These are phyloP conservation scores for Anolis apletophallus DNA, from an alignment of 2,797 vertebrate species.

Conservation along the genomic window DNA sequence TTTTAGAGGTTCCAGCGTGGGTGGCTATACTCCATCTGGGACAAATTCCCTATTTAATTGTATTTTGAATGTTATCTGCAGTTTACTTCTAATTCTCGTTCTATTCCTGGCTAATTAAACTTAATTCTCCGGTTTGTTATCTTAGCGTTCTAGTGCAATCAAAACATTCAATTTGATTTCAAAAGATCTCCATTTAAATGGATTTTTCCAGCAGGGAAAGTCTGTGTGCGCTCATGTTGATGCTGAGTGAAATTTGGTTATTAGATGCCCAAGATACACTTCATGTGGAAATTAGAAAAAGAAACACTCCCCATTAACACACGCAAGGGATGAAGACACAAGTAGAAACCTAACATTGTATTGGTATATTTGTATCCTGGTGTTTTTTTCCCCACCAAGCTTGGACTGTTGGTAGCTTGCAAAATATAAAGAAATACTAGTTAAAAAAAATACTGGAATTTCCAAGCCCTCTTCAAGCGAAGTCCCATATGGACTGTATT, in stretches of 20 bases:
- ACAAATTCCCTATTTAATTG: background rate
- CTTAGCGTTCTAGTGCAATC: background rate
- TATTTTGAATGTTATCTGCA: background rate
- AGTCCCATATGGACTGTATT: too few relatives aligned
- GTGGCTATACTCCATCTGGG: background rate
- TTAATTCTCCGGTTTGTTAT: background rate
- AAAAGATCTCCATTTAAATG: background rate
- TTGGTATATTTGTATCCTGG: too few relatives aligned
- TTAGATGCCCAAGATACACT: background rate
- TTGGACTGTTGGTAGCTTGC: too few relatives aligned
- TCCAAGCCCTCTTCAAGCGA: too few relatives aligned
- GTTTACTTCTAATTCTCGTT: background rate
- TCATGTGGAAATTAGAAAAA: accelerated
- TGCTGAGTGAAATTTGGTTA: background rate
- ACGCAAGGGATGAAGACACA: accelerated
- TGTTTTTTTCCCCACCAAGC: too few relatives aligned
- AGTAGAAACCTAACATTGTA: background rate
- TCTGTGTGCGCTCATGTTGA: background rate
- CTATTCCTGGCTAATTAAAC: background rate
- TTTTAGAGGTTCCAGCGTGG: background rate
- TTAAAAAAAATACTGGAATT: too few relatives aligned
- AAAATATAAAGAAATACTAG: too few relatives aligned
- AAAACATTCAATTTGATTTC: background rate
- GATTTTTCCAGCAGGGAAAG: background rate
- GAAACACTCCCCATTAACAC: background rate